phyloP scores from a whole-genome alignment of 2,888 invertebrate genomes.

The Trachelus troglodyta region DNA sequence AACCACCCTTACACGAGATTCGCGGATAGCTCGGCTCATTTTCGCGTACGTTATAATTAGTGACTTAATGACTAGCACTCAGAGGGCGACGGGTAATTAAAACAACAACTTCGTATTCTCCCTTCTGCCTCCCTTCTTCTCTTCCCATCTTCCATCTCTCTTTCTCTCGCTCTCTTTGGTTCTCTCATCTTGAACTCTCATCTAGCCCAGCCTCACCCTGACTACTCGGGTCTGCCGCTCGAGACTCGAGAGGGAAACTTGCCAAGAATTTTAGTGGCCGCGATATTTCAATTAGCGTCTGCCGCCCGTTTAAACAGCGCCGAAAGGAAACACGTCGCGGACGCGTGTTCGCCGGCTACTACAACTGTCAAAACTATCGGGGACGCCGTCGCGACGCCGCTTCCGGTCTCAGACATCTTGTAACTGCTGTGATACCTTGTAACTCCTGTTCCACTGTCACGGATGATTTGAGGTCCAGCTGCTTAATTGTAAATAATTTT shows the following conservation, averaged over 20 bases:
- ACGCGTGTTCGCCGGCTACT: background rate
- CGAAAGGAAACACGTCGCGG: constrained; percentile 34
- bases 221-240: constrained; percentile 10
- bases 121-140: constrained; percentile 29
- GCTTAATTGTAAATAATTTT: background rate
- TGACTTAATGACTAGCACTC: constrained; percentile 63
- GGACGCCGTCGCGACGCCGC: background rate
- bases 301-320: constrained; percentile 51
- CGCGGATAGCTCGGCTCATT: constrained; percentile 54
- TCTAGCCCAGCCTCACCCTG: constrained; percentile 25
- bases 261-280: constrained; percentile 61
- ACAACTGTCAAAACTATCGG: background rate
- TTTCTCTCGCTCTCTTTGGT: constrained; percentile 27
- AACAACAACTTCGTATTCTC: constrained; percentile 55
- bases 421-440: background rate
- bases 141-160: constrained; percentile 28
- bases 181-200: constrained; percentile 30
- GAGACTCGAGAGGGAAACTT: constrained; percentile 38
- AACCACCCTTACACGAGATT: constrained; percentile 15
- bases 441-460: background rate
- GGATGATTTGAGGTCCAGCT: background rate
- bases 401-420: background rate
- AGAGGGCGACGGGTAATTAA: constrained; percentile 63
- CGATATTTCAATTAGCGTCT: constrained; percentile 64
- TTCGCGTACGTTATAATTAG: constrained; percentile 65